phyloP scores from a whole-genome alignment of 2,888 invertebrate species.

The Eudasyphora cyanicolor region DNA sequence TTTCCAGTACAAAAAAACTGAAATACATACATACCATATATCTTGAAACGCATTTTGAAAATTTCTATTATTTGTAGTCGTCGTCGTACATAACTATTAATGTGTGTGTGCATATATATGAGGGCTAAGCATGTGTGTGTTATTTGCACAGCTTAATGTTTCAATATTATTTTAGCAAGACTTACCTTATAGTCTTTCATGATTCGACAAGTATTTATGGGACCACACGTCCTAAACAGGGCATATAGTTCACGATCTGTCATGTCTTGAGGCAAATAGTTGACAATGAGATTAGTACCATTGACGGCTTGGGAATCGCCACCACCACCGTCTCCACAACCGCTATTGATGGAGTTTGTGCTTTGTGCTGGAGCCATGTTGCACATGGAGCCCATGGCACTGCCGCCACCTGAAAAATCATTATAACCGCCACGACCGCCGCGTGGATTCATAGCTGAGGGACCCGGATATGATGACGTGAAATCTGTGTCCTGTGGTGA shows the following conservation, averaged over 20 bases:
- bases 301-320: conserved; percentile 70
- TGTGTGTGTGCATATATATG: too few relatives aligned
- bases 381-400: conserved; percentile 74
- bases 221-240: conserved; percentile 93
- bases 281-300: conserved; percentile 94
- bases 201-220: conserved; percentile 93
- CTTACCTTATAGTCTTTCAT: conserved; percentile 93
- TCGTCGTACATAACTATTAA: too few relatives aligned
- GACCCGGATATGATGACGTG: conserved; percentile 79
- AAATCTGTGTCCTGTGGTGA: conserved; percentile 81
- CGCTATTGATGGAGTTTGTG: conserved; percentile 74
- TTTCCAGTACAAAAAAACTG: too few relatives aligned
- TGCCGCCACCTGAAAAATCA: conserved; percentile 75
- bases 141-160: background rate
- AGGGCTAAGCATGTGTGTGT: background rate
- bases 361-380: conserved; percentile 74
- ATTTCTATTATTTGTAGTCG: too few relatives aligned
- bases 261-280: conserved; percentile 96
- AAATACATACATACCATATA: too few relatives aligned
- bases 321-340: conserved; percentile 73
- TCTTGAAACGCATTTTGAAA: too few relatives aligned
- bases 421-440: conserved; percentile 76
- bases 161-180: background rate
- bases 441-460: conserved; percentile 75
- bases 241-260: conserved; percentile 94